phyloP scores from a whole-genome alignment of 2,797 vertebrate genomes.

The Clarias pachynema region DNA sequence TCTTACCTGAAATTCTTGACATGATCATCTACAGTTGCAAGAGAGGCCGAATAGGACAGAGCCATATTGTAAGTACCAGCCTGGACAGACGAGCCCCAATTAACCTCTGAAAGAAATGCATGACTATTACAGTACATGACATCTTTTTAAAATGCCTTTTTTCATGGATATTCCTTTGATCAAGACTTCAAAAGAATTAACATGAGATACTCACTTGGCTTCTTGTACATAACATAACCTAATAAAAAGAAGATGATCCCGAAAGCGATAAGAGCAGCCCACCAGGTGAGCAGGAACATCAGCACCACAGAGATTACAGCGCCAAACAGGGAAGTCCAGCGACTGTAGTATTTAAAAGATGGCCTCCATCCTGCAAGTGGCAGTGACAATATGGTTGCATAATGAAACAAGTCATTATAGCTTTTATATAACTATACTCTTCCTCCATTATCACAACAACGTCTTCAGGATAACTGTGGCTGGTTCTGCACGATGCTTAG shows the following conservation, averaged over 20 bases:
- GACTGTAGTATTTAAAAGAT: constrained; percentile 75
- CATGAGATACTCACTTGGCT: constrained; percentile 68
- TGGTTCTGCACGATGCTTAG: too few relatives aligned
- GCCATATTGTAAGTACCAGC: constrained; percentile 77
- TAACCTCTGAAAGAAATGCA: constrained; percentile 67
- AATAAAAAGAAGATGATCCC: constrained; percentile 74
- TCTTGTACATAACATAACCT: constrained; percentile 75
- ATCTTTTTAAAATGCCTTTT: not conserved
- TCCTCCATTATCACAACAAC: not conserved
- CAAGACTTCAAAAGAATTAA: too few relatives aligned
- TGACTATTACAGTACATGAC: not conserved
- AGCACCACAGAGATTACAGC: constrained; percentile 72
- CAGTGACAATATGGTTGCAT: not conserved
- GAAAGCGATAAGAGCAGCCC: constrained; percentile 73
- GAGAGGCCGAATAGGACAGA: constrained; percentile 71
- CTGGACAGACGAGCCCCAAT: constrained; percentile 79
- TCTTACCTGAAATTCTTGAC: constrained; percentile 79
- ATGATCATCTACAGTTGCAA: constrained; percentile 73
- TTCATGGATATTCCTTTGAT: too few relatives aligned
- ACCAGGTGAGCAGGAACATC: constrained; percentile 81
- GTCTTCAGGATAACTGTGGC: too few relatives aligned
- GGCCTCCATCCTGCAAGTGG: constrained; percentile 73
- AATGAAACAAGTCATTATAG: not conserved
- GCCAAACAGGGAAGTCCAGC: constrained; percentile 76
- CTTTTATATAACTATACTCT: not conserved